These are phyloP conservation scores for Hylia prasina DNA, from an alignment of 2,113 vertebrate species.

Conservation along the genomic window DNA sequence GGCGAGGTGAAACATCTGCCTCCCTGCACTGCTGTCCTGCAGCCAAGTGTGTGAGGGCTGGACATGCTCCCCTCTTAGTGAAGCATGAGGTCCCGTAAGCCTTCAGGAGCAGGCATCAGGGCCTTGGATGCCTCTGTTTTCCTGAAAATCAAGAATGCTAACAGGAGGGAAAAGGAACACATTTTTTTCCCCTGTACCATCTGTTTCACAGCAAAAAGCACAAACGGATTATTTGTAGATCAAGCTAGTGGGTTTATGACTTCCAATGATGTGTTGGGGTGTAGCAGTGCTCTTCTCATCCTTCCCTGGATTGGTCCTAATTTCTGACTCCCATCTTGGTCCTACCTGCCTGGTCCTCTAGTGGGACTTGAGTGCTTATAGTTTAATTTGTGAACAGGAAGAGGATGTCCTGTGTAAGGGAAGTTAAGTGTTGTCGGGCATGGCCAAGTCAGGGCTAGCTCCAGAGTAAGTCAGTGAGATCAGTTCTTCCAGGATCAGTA, in stretches of 20 bases:
- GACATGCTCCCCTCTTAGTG: fast-evolving
- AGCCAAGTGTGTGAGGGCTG: fast-evolving
- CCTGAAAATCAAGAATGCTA: neutral
- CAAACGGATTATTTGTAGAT: too few species aligned
- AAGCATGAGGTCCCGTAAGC: neutral
- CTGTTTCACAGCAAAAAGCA: neutral
- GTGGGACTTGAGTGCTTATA: neutral
- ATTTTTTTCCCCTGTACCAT: neutral
- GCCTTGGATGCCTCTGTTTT: fast-evolving
- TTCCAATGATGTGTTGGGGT: neutral
- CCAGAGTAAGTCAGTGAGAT: neutral
- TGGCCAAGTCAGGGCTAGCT: neutral
- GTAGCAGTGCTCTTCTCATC: neutral
- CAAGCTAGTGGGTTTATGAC: neutral
- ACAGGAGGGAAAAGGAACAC: neutral
- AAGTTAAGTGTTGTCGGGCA: neutral
- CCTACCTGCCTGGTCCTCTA: neutral
- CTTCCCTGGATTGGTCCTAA: neutral
- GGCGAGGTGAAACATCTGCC: neutral
- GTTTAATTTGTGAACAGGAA: neutral
- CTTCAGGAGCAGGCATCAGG: neutral
- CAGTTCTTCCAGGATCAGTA: neutral
- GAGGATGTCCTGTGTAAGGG: neutral
- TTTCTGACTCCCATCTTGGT: neutral
- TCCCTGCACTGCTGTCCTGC: fast-evolving